phyloP scores from a whole-genome alignment of 2,797 vertebrate species.

The Tokudaia muenninki region DNA sequence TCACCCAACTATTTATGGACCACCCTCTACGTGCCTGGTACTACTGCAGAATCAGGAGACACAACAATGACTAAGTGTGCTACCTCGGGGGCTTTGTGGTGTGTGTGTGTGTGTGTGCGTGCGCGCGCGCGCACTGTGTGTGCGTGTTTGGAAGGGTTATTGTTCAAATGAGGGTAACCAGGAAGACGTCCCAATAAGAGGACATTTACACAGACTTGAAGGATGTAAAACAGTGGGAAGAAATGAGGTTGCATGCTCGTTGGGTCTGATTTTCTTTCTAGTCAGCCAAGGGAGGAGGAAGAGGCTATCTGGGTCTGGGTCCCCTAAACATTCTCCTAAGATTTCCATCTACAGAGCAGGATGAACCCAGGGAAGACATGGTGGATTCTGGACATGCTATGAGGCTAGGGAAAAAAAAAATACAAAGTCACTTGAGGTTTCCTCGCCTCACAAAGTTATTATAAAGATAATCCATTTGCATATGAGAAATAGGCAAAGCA shows the following conservation, averaged over 20 bases:
- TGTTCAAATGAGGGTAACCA: not conserved
- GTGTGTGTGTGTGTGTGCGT: not conserved
- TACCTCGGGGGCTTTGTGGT: accelerated
- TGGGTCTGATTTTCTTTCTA: not conserved
- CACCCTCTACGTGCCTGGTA: not conserved
- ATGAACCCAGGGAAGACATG: accelerated
- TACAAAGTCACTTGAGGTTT: not conserved
- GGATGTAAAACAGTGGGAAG: not conserved
- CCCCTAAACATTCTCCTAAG: no score
- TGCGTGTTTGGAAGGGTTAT: not conserved
- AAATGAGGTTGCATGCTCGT: not conserved
- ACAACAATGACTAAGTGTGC: not conserved
- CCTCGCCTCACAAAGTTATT: not conserved
- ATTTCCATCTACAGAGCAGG: not conserved
- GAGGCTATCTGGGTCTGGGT: not conserved
- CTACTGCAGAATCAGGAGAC: accelerated
- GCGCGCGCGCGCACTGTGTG: no score
- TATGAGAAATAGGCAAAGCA: not conserved
- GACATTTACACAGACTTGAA: not conserved
- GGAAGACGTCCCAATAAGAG: not conserved
- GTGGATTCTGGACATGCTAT: not conserved
- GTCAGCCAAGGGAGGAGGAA: not conserved
- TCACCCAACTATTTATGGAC: not conserved
- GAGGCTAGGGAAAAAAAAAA: not conserved
- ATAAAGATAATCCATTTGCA: not conserved